Conservation (phyloP, 2,113 vertebrate species). For the Myrmecobius fasciatus region DNA sequence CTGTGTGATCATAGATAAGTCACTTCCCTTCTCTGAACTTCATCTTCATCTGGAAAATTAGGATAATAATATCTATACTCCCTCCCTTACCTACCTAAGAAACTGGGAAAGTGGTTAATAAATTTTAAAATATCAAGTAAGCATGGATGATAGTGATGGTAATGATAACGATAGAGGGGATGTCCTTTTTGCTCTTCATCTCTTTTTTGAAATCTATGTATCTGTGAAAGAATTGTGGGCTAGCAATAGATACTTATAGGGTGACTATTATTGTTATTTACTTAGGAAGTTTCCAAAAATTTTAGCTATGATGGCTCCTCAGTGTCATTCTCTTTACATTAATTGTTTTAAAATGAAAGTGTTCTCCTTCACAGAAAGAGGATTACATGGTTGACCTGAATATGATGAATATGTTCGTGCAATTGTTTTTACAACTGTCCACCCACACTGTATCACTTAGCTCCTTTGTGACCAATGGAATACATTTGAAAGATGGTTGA, state of each 20-base stretch:
- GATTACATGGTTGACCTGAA: neutral
- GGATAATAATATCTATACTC: neutral
- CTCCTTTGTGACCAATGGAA: rapidly evolving
- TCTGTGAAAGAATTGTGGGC: neutral
- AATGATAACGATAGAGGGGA: neutral
- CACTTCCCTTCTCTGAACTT: neutral
- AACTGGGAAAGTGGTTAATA: neutral
- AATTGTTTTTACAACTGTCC: neutral
- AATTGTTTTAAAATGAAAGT: neutral
- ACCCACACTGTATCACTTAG: too few species aligned
- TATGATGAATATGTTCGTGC: neutral
- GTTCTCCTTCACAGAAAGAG: neutral
- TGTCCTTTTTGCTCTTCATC: neutral
- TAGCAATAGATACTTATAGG: neutral
- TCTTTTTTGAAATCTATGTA: neutral
- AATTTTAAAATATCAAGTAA: neutral
- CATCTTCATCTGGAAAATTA: neutral
- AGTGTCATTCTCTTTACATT: neutral
- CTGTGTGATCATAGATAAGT: neutral
- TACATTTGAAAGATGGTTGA: neutral
- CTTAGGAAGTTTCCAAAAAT: neutral
- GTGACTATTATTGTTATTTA: neutral
- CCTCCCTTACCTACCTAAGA: neutral
- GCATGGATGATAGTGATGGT: neutral
- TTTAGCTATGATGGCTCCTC: neutral